phyloP scores from a whole-genome alignment of 1,140 invertebrate species.

The Latrodectus geometricus region DNA sequence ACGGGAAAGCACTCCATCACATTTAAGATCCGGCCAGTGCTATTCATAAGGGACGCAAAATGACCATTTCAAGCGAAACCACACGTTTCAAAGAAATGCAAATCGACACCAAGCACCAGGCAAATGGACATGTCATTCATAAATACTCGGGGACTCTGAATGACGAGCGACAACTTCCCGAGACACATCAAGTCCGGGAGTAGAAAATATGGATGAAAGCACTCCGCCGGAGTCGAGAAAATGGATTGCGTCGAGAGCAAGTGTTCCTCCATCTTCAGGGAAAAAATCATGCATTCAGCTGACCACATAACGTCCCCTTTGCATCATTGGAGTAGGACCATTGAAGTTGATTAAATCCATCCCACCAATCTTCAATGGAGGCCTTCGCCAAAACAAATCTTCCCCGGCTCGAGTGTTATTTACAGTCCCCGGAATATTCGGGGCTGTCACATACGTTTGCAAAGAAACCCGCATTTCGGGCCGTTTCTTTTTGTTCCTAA shows the following conservation, averaged over 20 bases:
- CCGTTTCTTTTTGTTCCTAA: slow-evolving; percentile 58
- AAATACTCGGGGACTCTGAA: background rate
- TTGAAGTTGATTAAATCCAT: slow-evolving; percentile 57
- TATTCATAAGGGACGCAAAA: background rate
- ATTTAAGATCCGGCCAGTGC: background rate
- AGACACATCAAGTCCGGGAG: slow-evolving; percentile 4
- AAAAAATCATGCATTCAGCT: slow-evolving; percentile 24
- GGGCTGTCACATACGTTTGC: slow-evolving; percentile 55
- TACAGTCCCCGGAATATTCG: slow-evolving; percentile 55
- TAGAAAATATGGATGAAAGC: slow-evolving; percentile 37
- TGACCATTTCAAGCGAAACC: background rate
- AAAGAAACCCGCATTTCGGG: slow-evolving; percentile 32
- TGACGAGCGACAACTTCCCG: background rate
- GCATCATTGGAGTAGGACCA: slow-evolving; percentile 50
- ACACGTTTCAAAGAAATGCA: background rate
- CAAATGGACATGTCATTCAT: slow-evolving; percentile 43
- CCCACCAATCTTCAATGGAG: slow-evolving; percentile 1
- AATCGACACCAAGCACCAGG: background rate
- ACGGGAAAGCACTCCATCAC: background rate
- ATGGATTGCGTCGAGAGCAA: slow-evolving; percentile 36
- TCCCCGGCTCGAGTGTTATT: slow-evolving; percentile 43
- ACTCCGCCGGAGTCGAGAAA: slow-evolving; percentile 29
- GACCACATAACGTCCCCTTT: slow-evolving; percentile 54
- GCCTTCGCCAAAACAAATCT: background rate
- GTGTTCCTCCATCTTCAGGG: slow-evolving; percentile 15